Conservation (phyloP, 2,113 vertebrate species). For the Nibea albiflora region DNA sequence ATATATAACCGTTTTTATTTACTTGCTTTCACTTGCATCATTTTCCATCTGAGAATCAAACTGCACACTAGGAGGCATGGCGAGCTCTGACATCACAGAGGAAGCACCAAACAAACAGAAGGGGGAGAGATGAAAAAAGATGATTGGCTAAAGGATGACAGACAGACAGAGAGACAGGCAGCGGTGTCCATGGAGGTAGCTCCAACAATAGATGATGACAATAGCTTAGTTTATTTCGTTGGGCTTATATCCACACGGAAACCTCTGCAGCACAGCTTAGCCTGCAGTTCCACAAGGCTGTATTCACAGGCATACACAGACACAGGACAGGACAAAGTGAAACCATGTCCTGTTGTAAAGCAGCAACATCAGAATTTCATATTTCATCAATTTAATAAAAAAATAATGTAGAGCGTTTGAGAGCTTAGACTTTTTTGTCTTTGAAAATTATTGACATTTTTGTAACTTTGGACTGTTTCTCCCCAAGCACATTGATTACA, state of each 20-base stretch:
- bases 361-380: background rate
- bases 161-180: conserved; percentile 46
- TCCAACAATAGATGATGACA: conserved; percentile 21
- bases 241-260: background rate
- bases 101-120: background rate
- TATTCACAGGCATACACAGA: conserved; percentile 6
- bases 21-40: conserved; percentile 59
- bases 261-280: conserved; percentile 1
- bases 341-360: background rate
- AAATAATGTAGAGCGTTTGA: background rate
- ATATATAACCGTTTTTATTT: conserved; percentile 62
- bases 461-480: background rate
- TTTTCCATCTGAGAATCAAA: conserved; percentile 59
- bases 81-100: conserved; percentile 46
- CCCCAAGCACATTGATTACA: background rate
- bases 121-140: conserved; percentile 1
- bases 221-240: conserved; percentile 29
- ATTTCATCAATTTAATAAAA: background rate
- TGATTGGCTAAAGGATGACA: conserved; percentile 31
- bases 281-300: conserved; percentile 1
- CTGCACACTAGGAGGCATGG: conserved; percentile 45
- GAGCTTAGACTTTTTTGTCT: background rate
- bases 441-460: background rate
- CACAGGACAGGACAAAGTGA: background rate
- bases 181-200: conserved; percentile 19